Percentiles rank a stretch among this genome's conserved stretches.
phyloP scores from a whole-genome alignment of 2,797 vertebrate species.

The Sebastes itinus region DNA sequence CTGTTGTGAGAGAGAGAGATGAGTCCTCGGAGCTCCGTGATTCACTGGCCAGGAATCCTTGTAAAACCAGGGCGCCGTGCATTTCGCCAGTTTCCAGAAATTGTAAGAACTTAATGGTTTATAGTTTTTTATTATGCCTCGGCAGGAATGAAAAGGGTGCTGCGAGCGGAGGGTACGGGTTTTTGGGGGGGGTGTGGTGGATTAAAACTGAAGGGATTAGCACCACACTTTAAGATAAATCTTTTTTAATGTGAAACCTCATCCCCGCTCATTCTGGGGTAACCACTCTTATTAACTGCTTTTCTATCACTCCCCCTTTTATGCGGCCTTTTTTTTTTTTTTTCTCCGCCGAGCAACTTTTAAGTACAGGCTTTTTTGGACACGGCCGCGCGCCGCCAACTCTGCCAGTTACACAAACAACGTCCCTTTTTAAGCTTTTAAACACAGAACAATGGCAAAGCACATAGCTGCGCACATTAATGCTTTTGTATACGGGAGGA shows the following conservation, averaged over 20 bases:
- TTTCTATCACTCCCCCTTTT: slow-evolving; percentile 71
- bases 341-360: slow-evolving; percentile 61
- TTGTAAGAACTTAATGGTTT: slow-evolving; percentile 83
- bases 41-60: slow-evolving; percentile 82
- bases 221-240: slow-evolving; percentile 85
- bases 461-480: slow-evolving; percentile 81
- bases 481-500: slow-evolving; percentile 76
- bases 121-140: slow-evolving; percentile 75
- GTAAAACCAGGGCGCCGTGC: slow-evolving; percentile 77
- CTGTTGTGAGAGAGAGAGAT: slow-evolving; percentile 72
- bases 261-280: slow-evolving; percentile 82
- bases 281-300: slow-evolving; percentile 79
- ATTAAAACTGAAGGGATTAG: slow-evolving; percentile 83
- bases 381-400: slow-evolving; percentile 58
- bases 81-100: slow-evolving; percentile 81
- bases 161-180: slow-evolving; percentile 23
- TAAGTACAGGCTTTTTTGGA: slow-evolving; percentile 71
- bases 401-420: slow-evolving; percentile 79
- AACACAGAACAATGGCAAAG: slow-evolving; percentile 83
- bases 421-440: slow-evolving; percentile 81
- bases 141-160: slow-evolving; percentile 64
- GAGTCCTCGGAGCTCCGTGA: slow-evolving; percentile 73
- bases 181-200: slow-evolving; percentile 11
- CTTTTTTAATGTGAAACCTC: slow-evolving; percentile 85
- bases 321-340: slow-evolving; percentile 49